Percentiles rank a stretch among this genome's conserved stretches.
Evolutionary conservation across 2,797 vertebrate species (phyloP).

Genomic region (Sylvilagus floridanus): DNA sequence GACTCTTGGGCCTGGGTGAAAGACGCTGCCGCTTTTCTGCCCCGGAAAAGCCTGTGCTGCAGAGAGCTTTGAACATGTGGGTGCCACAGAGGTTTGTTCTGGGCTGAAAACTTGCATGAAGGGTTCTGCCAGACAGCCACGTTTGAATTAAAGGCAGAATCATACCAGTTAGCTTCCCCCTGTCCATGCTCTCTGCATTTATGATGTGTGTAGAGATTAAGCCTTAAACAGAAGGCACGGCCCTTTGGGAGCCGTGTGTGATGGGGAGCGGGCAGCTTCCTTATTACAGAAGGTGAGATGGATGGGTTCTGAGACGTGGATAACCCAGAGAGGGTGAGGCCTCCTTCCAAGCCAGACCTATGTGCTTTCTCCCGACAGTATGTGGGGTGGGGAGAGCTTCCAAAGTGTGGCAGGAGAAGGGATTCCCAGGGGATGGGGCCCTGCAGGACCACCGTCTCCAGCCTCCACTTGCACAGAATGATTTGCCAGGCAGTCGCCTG

Average conservation of each 20-base stretch:
- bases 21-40: neutral
- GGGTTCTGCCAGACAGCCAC: constrained; percentile 39
- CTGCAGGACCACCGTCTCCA: too few relatives aligned
- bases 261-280: constrained; percentile 37
- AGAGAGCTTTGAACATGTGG: neutral
- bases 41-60: neutral
- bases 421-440: neutral
- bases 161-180: constrained; percentile 75
- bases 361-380: neutral
- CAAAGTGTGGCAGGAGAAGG: neutral
- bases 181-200: constrained; percentile 70
- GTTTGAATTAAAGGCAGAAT: constrained; percentile 79
- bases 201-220: constrained; percentile 72
- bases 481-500: neutral
- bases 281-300: constrained; percentile 55
- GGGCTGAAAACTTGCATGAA: constrained; percentile 53
- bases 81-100: constrained; percentile 56
- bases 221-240: constrained; percentile 72
- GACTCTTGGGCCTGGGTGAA: neutral
- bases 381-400: neutral
- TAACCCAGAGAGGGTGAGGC: neutral
- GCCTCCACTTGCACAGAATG: neutral
- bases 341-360: neutral
- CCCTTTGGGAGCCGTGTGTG: constrained; percentile 62
- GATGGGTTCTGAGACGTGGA: constrained; percentile 11